Evolutionary conservation across 2,113 vertebrate species (phyloP).

Genomic region (Addax nasomaculatus): DNA sequence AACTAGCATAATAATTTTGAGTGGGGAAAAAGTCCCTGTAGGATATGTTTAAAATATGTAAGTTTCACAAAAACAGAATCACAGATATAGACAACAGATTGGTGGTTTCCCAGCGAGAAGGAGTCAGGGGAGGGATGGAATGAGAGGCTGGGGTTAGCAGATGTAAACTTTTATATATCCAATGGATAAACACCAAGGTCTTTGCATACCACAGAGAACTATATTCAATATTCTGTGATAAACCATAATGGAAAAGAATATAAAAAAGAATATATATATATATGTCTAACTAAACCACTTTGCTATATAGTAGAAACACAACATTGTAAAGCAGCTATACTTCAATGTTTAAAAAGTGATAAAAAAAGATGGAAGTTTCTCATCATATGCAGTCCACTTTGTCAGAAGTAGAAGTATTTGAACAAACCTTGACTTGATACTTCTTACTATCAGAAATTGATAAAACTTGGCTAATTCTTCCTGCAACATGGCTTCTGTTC

Average conservation of each 20-base stretch:
- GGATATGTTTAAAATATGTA: conserved; percentile 7
- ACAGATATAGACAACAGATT: background rate
- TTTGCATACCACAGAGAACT: background rate
- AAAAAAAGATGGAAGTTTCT: background rate
- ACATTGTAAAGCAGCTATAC: background rate
- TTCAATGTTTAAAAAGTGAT: background rate
- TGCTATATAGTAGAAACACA: background rate
- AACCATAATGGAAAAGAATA: background rate
- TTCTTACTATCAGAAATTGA: background rate
- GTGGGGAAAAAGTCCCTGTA: background rate
- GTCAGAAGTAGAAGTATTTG: background rate
- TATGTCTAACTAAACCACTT: background rate
- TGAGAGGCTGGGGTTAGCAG: background rate
- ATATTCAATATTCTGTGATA: background rate
- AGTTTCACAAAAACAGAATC: background rate
- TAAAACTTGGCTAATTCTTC: background rate
- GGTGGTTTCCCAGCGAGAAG: background rate
- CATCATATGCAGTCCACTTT: background rate
- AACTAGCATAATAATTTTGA: background rate
- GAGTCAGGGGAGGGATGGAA: background rate
- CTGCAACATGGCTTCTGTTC: background rate
- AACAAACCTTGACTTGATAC: background rate
- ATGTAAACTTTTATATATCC: background rate
- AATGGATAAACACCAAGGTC: background rate
- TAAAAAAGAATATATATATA: background rate